Percentiles rank a stretch among this genome's conserved stretches.
phyloP scores from a whole-genome alignment of 23 tunicate genomes.

The Trididemnum miniatum region DNA sequence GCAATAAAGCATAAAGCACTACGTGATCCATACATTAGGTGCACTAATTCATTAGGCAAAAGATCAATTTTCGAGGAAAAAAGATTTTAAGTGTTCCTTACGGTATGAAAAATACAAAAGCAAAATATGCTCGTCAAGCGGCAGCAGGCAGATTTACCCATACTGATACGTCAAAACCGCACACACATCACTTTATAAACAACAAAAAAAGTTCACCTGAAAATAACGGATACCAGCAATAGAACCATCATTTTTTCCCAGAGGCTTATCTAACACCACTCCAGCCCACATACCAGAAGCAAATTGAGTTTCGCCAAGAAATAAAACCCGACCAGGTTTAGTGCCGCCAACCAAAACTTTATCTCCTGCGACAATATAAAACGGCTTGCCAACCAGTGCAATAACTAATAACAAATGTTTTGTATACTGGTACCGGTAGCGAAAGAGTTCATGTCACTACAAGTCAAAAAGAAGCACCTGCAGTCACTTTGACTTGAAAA shows the following conservation, averaged over 20 bases:
- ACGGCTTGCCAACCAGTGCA: no score
- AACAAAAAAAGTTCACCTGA: no score
- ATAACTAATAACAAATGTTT: neutral
- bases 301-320: constrained; percentile 90
- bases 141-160: no score
- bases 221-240: constrained; percentile 86
- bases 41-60: no score
- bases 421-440: neutral
- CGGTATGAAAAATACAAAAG: no score
- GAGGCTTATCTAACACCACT: constrained; percentile 78
- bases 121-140: no score
- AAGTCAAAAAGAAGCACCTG: neutral
- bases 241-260: constrained; percentile 94
- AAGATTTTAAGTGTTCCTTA: neutral
- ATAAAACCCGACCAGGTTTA: constrained; percentile 73
- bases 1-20: no score
- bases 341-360: constrained; percentile 72
- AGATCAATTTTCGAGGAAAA: neutral
- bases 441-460: neutral
- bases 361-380: constrained; percentile 57
- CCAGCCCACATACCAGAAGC: constrained; percentile 98
- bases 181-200: no score
- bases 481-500: no score
- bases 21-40: no score
- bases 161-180: no score